Conservation (phyloP, 2,888 invertebrate genomes). For the Beris morrisii region DNA sequence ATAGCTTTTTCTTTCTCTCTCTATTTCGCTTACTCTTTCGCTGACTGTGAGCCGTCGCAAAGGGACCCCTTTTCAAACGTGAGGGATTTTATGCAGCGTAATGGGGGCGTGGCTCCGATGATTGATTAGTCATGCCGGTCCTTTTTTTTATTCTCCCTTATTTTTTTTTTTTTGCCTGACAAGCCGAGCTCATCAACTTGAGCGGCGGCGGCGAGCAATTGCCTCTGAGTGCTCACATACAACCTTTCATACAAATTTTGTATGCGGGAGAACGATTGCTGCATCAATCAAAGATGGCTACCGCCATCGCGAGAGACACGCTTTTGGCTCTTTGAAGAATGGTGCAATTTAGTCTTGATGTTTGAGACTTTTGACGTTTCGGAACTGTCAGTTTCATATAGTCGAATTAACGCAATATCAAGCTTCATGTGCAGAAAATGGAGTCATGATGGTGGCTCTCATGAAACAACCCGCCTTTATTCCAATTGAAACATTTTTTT, state of each 20-base stretch:
- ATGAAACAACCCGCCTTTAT: no score
- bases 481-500: no score
- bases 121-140: slow-evolving; percentile 38
- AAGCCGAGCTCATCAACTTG: no score
- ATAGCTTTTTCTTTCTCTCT: background rate
- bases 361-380: no score
- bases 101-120: slow-evolving; percentile 48
- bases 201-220: background rate
- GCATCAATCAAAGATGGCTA: background rate
- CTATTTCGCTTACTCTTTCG: background rate
- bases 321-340: no score
- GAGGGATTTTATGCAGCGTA: slow-evolving; percentile 18
- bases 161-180: background rate
- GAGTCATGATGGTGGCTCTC: no score
- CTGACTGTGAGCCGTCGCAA: no score
- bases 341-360: no score
- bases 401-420: no score
- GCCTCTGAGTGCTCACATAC: background rate
- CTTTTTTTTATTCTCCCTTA: slow-evolving; percentile 25
- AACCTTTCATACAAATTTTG: background rate
- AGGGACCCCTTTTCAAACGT: background rate
- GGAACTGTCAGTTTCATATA: no score
- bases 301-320: no score
- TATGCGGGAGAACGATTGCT: background rate
- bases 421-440: no score